Base-by-base conservation (phyloP, 2,797 vertebrate species). In the Sebastes matsubarae region DNA sequence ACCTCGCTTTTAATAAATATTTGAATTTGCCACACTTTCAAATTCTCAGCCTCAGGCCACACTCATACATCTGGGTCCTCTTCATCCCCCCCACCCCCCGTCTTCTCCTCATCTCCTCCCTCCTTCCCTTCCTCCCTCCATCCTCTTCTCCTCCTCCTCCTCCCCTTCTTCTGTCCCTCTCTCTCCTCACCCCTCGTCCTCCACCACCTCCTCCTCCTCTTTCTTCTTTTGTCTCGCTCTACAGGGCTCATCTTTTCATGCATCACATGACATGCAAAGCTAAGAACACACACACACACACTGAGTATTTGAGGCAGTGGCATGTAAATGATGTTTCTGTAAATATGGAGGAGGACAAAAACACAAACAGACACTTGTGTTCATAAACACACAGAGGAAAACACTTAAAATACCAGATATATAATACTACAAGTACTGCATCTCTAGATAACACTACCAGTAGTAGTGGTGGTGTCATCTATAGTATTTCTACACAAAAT, bases 1-100 rank as follows among this genome's bases (percentile, higher is more conserved):
- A 93, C 92, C 89, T 93, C 89, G 92, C 95, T 95, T 94, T 95
- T 95, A 95, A 96, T 96, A 96, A 95, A 96, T 95, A 96, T 96
- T 95, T 95, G 94, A 95, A 96, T 96, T 96, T 95, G 90, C 89
- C 92, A 95, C 93, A 93, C 94, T 94, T 95, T 94, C 92, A 94
- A 92, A 95, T 94, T 92, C 87, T 86, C 87, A 80, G 94, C 94
- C 94, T 83, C 69, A 72, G 84, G 95, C 92, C 94, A 88, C 86
- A 71, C 81, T 88, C 83, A 88, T 82, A 85, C 94, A 96, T 95
- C 94, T 96, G 94, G 82, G 90, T 90, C 92, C 91, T 89, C 86
- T 83, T 81, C 87, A 66, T 76, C 76, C 34, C 2, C 6, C 32
- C 5, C 8, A 11, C n/a, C 29, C 27, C n/a, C 24, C 4, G 4